Percentiles rank a stretch among this genome's conserved stretches.
Evolutionary conservation across 2,888 invertebrate genomes (phyloP).

Genomic region (Cartodere bifasciata): DNA sequence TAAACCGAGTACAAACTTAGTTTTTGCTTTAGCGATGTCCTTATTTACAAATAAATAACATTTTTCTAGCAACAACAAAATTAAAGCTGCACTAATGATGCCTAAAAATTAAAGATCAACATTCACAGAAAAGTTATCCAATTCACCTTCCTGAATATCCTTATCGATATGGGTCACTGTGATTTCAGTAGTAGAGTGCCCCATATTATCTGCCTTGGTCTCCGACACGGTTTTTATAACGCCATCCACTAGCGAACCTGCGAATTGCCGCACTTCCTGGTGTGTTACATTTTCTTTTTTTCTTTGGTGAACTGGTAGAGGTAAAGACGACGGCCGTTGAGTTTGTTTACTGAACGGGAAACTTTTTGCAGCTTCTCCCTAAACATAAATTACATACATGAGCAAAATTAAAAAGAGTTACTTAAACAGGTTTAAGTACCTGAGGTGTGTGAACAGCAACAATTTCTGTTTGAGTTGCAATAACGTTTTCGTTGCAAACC

Average conservation of each 20-base stretch:
- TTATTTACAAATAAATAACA: no score
- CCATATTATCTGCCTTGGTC: slow-evolving; percentile 17
- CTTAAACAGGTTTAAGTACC: slow-evolving; percentile 33
- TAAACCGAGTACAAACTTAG: no score
- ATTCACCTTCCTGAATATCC: slow-evolving; percentile 7
- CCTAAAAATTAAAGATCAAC: no score
- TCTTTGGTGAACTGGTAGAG: slow-evolving; percentile 29
- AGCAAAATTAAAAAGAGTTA: no score
- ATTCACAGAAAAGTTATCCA: no score
- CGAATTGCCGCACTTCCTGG: slow-evolving; percentile 30
- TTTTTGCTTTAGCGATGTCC: no score
- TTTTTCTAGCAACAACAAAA: no score
- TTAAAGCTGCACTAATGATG: no score
- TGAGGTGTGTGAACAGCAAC: slow-evolving; percentile 66
- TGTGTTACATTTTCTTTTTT: slow-evolving; percentile 22
- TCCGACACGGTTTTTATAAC: slow-evolving; percentile 33
- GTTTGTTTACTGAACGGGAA: slow-evolving; percentile 34
- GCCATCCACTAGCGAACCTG: slow-evolving; percentile 33
- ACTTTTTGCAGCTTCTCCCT: slow-evolving; percentile 32
- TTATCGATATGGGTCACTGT: slow-evolving; percentile 23
- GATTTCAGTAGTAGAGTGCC: slow-evolving; percentile 21
- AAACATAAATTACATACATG: no score
- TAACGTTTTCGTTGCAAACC: slow-evolving; percentile 34
- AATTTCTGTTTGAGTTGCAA: slow-evolving; percentile 69
- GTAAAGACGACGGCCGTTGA: slow-evolving; percentile 32